Evolutionary conservation across 1,140 invertebrate species (phyloP).

Genomic region (Caenorhabditis tropicalis): DNA sequence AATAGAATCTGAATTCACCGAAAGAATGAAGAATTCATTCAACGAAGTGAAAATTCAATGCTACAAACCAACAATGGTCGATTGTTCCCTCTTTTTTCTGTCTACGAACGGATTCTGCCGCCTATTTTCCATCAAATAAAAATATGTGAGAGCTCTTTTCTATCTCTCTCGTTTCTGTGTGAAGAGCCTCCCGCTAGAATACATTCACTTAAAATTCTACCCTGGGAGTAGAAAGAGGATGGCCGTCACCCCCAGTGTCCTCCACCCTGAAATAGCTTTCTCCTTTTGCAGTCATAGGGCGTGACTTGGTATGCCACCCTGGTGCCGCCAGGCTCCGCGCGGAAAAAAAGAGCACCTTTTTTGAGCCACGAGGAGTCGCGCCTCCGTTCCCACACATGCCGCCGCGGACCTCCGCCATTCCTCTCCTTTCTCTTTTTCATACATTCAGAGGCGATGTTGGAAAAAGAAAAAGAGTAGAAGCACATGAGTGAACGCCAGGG

Average conservation of each 20-base stretch:
- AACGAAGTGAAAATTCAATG: background rate
- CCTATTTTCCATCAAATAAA: constrained; percentile 5
- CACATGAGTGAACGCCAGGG: background rate
- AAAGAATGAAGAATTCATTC: background rate
- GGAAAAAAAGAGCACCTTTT: constrained; percentile 18
- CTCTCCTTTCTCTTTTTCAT: background rate
- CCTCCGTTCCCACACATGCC: background rate
- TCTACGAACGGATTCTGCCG: background rate
- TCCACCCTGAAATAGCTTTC: background rate
- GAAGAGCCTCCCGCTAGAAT: background rate
- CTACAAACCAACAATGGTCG: background rate
- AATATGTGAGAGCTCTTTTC: constrained; percentile 8
- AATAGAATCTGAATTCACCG: background rate
- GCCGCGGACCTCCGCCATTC: background rate
- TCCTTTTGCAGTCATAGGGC: background rate
- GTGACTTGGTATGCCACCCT: constrained; percentile 5
- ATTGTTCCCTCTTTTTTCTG: background rate
- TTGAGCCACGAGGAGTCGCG: background rate
- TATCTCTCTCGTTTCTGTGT: background rate
- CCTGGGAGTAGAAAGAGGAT: background rate
- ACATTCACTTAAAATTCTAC: background rate
- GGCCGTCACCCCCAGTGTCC: background rate
- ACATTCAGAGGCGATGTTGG: background rate
- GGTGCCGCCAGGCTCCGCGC: constrained; percentile 40
- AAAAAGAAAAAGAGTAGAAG: background rate